Evolutionary conservation across 2,888 invertebrate genomes (phyloP), one percentile per base, ranked within the genome.

Genomic region (Trilocha varians): DNA sequence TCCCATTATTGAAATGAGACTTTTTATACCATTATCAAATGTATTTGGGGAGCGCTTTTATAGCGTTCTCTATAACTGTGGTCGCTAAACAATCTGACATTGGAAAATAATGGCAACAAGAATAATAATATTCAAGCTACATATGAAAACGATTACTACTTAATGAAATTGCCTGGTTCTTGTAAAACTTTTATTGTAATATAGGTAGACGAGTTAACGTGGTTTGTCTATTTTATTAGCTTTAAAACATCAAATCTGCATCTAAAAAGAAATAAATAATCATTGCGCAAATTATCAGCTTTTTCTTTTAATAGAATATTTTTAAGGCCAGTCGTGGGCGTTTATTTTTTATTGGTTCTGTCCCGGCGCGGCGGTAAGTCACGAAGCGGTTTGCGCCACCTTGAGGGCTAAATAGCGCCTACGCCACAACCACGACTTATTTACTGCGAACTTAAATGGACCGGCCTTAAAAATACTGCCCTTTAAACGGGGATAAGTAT

Each of bases 331-430:
- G 25, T 53, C 55, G 59, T 64, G 62, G 53, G 62, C 49, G 39
- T 49, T 56, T 62, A 59, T 65, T 63, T 60, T 65, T 63, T 70
- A 76, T 73, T 70, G 70, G 63, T 66, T 62, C 61, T 64, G 44
- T 46, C 68, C 56, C 55, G 59, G 63, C 65, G 66, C 64, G 62
- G 67, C 80, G 79, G 85, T 85, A 83, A 84, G 84, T 84, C 84
- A 84, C 84, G 84, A 85, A 72, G 70, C 57, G 58, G 75, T 59
- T 68, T 60, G 64, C 57, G 55, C 78, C 79, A 78, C 79, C 83
- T 80, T 77, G 77, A 72, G 82, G 80, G 78, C 78, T 80, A 80
- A 82, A 78, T 80, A 80, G 75, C 82, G 78, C 83, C 80, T 76
- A 77, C 72, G 65, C 55, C 40, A 47, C 55, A 48, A 53, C 62